Evolutionary conservation across 2,797 vertebrate species (phyloP), one percentile per base, ranked within the genome.

Genomic region (Ataeniobius toweri): DNA sequence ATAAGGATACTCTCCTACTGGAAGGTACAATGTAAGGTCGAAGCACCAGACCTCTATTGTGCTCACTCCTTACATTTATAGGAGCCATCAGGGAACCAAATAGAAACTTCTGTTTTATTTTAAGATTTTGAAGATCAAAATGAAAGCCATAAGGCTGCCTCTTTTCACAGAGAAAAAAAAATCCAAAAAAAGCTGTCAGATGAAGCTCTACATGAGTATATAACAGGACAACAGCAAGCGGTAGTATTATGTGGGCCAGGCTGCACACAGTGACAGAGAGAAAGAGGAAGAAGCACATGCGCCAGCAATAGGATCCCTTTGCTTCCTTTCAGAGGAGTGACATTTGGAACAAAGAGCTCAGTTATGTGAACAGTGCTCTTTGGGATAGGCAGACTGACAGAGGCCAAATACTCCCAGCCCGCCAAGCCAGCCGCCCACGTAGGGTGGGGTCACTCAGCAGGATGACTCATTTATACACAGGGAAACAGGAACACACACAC

Each of bases 311-410:
- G 83, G 86, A 90, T 92, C 83, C 80, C 80, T 88, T 87, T 80
- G 79, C 84, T 78, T 87, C 86, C 78, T 89, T 78, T 84, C 83
- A 89, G 87, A 93, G 85, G 88, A 92, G 89, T 94, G 95, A 95
- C 93, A 94, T 94, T 94, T 90, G 91, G 89, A 96, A 96, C 95
- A 96, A 96, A 96, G 95, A 93, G 88, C 82, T 86, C 86, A 90
- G 93, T 96, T 96, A 94, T 96, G 88, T 85, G 94, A 93, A 85
- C 91, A 86, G 91, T 89, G 91, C 90, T 92, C 92, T 92, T 91
- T 89, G 88, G 91, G 91, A 92, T 91, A 86, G 82, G 83, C 93
- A 88, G 89, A 94, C 90, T 92, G 93, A 95, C 94, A 91, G 88
- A 92, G 94, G 91, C 90, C 92, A 90, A 93, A 93, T 86, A 93